These are phyloP conservation scores for Steinernema carpocapsae DNA, from an alignment of 2,888 invertebrate genomes.

Conservation along the genomic window DNA sequence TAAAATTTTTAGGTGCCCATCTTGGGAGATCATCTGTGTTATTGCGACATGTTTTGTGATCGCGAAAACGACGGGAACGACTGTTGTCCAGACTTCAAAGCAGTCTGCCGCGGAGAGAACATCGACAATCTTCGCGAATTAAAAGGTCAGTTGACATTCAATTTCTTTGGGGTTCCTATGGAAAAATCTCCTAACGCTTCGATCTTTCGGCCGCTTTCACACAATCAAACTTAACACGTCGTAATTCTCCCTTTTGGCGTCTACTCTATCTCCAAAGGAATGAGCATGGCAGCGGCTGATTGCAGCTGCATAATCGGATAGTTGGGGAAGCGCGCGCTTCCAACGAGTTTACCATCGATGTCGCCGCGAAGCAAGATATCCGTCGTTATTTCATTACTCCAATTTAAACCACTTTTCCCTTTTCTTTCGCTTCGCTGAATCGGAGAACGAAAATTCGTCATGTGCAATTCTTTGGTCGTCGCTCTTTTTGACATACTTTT, in stretches of 20 bases:
- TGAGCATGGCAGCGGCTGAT: constrained; percentile 1
- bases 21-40: constrained; percentile 81
- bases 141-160: not conserved
- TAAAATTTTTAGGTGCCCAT: constrained; percentile 73
- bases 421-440: not conserved
- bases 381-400: constrained; percentile 14
- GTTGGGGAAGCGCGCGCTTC: constrained; percentile 21
- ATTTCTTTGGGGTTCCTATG: not conserved
- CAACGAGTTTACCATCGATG: not conserved
- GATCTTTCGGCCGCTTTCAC: not conserved
- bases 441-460: not conserved
- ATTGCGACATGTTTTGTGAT: constrained; percentile 92
- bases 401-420: not conserved
- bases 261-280: no score
- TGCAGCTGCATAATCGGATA: constrained; percentile 1
- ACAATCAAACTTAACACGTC: constrained; percentile 34
- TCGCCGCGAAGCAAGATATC: not conserved
- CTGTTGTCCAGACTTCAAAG: constrained; percentile 89
- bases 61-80: constrained; percentile 77
- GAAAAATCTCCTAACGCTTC: no score
- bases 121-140: not conserved
- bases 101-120: constrained; percentile 76
- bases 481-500: no score
- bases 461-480: no score
- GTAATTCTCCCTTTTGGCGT: no score